These are phyloP conservation scores for Melanophora roralis DNA, from an alignment of 2,888 invertebrate species.

Conservation along the genomic window DNA sequence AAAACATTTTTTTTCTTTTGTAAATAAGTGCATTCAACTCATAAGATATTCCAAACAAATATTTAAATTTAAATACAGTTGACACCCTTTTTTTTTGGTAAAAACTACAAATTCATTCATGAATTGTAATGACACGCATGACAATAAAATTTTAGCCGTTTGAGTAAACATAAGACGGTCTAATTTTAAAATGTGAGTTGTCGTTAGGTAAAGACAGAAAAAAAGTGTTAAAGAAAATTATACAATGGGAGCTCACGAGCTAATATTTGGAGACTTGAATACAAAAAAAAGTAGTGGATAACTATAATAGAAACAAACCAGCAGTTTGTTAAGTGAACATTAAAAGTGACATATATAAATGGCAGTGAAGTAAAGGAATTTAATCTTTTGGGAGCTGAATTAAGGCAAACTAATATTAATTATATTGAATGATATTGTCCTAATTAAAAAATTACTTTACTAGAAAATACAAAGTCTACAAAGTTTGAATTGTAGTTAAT, in stretches of 20 bases:
- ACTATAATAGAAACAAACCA: neutral
- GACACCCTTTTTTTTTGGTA: constrained; percentile 20
- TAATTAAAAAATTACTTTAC: no score
- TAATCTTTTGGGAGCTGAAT: neutral
- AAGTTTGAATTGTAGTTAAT: no score
- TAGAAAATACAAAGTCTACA: no score
- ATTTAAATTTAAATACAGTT: constrained; percentile 30
- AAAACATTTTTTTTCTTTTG: constrained; percentile 16
- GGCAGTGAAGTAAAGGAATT: neutral
- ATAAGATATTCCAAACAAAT: neutral
- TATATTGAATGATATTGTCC: no score
- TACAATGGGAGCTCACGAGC: constrained; percentile 55
- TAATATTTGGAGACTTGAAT: constrained; percentile 28
- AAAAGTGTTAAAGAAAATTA: constrained; percentile 19
- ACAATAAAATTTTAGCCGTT: constrained; percentile 34
- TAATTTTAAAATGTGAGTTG: neutral
- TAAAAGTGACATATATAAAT: constrained; percentile 7
- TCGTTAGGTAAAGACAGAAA: neutral
- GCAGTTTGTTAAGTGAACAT: constrained; percentile 3
- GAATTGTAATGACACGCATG: constrained; percentile 54
- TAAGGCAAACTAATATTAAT: no score
- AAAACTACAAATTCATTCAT: constrained; percentile 52
- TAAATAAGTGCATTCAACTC: constrained; percentile 18
- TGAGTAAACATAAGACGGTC: neutral
- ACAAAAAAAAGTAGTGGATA: neutral